These are phyloP conservation scores for Pristionchus exspectatus DNA, from an alignment of 2,888 invertebrate genomes.

Conservation along the genomic window DNA sequence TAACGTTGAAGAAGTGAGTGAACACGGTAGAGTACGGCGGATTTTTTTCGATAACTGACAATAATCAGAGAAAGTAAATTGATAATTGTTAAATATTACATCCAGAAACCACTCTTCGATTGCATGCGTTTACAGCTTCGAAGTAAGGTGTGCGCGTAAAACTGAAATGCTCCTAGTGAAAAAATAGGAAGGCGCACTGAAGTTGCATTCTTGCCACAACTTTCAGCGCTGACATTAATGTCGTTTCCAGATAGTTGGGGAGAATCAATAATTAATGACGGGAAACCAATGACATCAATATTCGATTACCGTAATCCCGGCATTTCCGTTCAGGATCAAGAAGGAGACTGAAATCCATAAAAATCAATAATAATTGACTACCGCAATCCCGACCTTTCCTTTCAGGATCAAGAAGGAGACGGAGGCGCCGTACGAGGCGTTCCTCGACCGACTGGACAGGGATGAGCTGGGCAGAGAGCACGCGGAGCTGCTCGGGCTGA, in stretches of 20 bases:
- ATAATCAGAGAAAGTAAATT: too few relatives aligned
- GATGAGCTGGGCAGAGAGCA: neutral
- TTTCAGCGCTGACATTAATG: neutral
- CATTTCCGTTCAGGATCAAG: slow-evolving; percentile 22
- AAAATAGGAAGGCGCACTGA: neutral
- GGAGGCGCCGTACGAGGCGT: neutral
- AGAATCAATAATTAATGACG: too few relatives aligned
- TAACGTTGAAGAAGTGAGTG: slow-evolving; percentile 23
- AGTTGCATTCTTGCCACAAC: neutral
- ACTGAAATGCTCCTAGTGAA: too few relatives aligned
- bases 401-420: slow-evolving; percentile 43
- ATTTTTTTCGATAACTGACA: too few relatives aligned
- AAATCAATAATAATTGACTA: neutral
- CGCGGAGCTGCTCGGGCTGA: neutral
- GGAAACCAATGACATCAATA: neutral
- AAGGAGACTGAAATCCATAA: slow-evolving; percentile 7
- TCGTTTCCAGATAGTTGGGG: too few relatives aligned
- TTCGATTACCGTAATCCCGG: neutral
- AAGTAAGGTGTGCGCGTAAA: too few relatives aligned
- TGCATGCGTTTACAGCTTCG: too few relatives aligned
- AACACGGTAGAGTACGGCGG: neutral
- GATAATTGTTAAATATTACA: too few relatives aligned
- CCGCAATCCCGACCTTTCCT: neutral
- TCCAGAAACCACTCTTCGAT: too few relatives aligned
- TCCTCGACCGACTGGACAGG: slow-evolving; percentile 8